phyloP scores from a whole-genome alignment of 2,113 vertebrate species.

The Cyprinus carpio region DNA sequence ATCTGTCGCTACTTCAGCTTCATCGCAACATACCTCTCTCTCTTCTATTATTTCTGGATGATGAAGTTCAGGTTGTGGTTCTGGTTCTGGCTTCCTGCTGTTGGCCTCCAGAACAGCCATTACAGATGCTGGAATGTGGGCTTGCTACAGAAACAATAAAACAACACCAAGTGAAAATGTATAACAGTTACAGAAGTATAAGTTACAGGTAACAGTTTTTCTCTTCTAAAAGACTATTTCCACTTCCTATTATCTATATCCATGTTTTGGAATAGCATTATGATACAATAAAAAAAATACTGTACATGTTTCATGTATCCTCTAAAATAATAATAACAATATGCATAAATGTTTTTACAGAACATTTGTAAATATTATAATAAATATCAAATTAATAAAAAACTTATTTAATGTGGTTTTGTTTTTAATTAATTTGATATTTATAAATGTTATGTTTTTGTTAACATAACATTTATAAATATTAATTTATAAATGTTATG shows the following conservation, averaged over 20 bases:
- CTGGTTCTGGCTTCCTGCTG: slow-evolving; percentile 73
- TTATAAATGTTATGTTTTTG: no score
- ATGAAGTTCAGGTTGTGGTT: slow-evolving; percentile 52
- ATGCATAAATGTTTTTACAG: no score
- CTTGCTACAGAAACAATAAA: slow-evolving; percentile 75
- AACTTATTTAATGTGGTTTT: no score
- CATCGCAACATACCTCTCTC: slow-evolving; percentile 59
- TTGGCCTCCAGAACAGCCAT: slow-evolving; percentile 85
- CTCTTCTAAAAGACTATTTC: background rate
- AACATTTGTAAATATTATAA: no score
- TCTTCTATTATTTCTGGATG: slow-evolving; percentile 56
- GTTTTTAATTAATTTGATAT: no score
- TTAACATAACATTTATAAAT: background rate
- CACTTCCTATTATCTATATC: background rate
- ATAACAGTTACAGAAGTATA: background rate
- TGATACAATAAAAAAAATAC: background rate
- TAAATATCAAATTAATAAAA: no score
- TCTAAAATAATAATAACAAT: no score
- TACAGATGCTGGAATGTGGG: slow-evolving; percentile 85
- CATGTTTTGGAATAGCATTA: background rate
- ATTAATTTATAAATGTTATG: no score
- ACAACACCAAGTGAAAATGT: background rate
- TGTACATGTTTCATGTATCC: background rate
- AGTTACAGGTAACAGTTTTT: no score
- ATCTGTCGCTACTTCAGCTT: background rate